phyloP scores from a whole-genome alignment of 2,113 vertebrate genomes.

The Caranx melampygus region DNA sequence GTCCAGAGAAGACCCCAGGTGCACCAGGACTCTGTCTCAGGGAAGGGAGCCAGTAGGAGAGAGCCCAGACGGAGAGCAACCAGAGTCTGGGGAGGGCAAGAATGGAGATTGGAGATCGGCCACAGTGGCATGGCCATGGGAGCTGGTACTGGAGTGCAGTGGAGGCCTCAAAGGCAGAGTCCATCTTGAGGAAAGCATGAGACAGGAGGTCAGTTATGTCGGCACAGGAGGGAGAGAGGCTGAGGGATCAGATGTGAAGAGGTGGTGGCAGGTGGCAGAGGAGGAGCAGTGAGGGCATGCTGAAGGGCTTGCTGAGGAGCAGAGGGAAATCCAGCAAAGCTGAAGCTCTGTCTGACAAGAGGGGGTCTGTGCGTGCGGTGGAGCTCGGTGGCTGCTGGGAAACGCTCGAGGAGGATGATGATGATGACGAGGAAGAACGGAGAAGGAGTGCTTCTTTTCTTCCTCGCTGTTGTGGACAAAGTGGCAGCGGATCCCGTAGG shows the following conservation, averaged over 20 bases:
- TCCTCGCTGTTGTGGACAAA: slow-evolving; percentile 91
- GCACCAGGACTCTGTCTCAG: slow-evolving; percentile 64
- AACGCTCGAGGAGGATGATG: slow-evolving; percentile 39
- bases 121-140: background rate
- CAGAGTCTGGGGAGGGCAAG: slow-evolving; percentile 82
- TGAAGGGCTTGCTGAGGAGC: slow-evolving; percentile 58
- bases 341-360: slow-evolving; percentile 88
- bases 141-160: slow-evolving; percentile 62
- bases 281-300: slow-evolving; percentile 54
- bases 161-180: slow-evolving; percentile 73
- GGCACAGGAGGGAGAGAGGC: slow-evolving; percentile 76
- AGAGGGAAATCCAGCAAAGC: slow-evolving; percentile 87
- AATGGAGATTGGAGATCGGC: slow-evolving; percentile 76
- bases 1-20: slow-evolving; percentile 4
- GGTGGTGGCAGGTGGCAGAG: slow-evolving; percentile 50
- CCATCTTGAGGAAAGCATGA: slow-evolving; percentile 76
- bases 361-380: slow-evolving; percentile 65
- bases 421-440: slow-evolving; percentile 36
- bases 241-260: slow-evolving; percentile 66
- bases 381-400: slow-evolving; percentile 40
- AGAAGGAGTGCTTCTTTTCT: slow-evolving; percentile 60
- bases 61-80: slow-evolving; percentile 79
- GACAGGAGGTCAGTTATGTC: slow-evolving; percentile 82
- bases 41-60: slow-evolving; percentile 68
- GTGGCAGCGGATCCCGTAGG: slow-evolving; percentile 92